phyloP scores from a whole-genome alignment of 2,888 invertebrate genomes.

The Pseudococcus jackbeardsleyi region DNA sequence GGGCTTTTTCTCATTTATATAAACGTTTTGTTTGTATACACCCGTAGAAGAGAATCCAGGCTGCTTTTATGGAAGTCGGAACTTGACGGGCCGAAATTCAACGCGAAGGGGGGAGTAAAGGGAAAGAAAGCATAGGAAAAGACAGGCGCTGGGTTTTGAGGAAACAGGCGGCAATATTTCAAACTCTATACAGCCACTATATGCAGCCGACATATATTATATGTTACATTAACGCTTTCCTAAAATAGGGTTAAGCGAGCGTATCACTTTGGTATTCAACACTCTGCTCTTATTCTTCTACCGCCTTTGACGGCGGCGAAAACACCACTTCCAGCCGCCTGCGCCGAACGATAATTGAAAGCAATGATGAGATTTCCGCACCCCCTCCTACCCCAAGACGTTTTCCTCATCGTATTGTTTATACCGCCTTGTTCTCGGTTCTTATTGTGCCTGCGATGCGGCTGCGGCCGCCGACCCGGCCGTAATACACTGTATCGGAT shows the following conservation, averaged over 20 bases:
- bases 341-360: constrained; percentile 15
- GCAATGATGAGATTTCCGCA: constrained; percentile 42
- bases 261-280: constrained; percentile 35
- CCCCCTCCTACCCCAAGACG: neutral
- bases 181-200: constrained; percentile 43
- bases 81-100: constrained; percentile 47
- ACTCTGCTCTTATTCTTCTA: neutral
- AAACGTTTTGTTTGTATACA: constrained; percentile 21
- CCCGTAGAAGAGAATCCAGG: neutral
- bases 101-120: too few species aligned
- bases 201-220: constrained; percentile 50
- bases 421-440: neutral
- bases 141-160: neutral
- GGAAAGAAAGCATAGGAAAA: neutral
- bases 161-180: constrained; percentile 43
- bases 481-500: neutral
- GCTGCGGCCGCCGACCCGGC: too few species aligned
- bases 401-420: neutral
- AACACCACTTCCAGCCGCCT: neutral
- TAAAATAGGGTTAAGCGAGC: constrained; percentile 50
- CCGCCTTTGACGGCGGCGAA: neutral
- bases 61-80: constrained; percentile 46
- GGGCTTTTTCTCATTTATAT: neutral
- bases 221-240: constrained; percentile 48
- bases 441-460: neutral